A percentile compares a stretch with the other conserved stretches of the same genome.
Evolutionary conservation across 2,113 vertebrate species (phyloP).

Genomic region (Columbina picui): DNA sequence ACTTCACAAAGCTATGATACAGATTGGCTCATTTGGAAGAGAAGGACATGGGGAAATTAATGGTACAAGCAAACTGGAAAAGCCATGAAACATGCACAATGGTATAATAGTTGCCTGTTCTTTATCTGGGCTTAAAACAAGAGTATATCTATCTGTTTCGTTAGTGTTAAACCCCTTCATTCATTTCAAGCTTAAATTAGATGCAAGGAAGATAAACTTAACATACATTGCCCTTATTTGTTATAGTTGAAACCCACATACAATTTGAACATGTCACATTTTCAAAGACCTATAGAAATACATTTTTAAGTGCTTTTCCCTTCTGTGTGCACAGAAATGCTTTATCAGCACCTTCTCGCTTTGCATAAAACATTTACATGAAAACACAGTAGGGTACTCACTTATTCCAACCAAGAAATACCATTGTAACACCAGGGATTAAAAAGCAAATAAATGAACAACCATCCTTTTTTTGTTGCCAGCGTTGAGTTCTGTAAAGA

Average conservation of each 20-base stretch:
- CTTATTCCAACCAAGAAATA: background rate
- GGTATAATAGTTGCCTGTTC: background rate
- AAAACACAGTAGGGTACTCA: background rate
- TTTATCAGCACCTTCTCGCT: background rate
- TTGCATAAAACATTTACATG: slow-evolving; percentile 5
- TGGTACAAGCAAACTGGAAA: background rate
- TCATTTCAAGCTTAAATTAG: background rate
- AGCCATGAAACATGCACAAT: background rate
- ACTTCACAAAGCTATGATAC: background rate
- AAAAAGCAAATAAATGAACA: background rate
- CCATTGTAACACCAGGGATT: background rate
- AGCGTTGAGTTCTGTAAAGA: background rate
- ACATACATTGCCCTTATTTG: background rate
- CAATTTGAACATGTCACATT: background rate
- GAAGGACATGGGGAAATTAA: background rate
- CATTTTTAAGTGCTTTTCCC: background rate
- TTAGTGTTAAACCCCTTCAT: background rate
- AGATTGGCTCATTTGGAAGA: background rate
- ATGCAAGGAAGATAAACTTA: background rate
- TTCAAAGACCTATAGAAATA: background rate
- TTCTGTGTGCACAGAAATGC: background rate
- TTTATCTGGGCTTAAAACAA: background rate
- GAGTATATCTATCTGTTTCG: background rate
- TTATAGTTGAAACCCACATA: background rate
- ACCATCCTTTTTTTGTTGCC: background rate